Evolutionary conservation across 1,140 invertebrate species (phyloP), one percentile per base, ranked within the genome.

Genomic region (Zophobas atratus): DNA sequence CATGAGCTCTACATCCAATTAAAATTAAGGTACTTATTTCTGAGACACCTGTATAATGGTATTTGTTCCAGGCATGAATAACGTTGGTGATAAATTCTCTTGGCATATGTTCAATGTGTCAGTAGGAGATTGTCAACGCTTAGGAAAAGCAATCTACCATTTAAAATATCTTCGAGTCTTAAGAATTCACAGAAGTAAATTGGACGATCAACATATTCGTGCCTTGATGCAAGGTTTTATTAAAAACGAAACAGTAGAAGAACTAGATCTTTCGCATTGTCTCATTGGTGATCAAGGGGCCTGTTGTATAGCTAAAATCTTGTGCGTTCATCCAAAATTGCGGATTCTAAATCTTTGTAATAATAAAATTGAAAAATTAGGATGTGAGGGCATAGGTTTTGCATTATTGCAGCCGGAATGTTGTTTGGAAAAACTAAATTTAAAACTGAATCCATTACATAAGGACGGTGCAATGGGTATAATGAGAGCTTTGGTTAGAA

Each of bases 381-480:
- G 85, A 1, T 82, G 78, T 6, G 77, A 82, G 80, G 82, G 79
- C 49, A 38, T 83, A 43, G 79, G 80, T 53, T 85, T 78, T 71
- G 83, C 82, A 0, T 76, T 86, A 6, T 76, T 82, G 5, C 55
- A 79, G 51, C 46, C 75, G 6, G 75, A 73, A 32, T 83, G 77
- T 4, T 80, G 81, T n/a, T 71, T 86, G 20, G 76, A 80, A 33
- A 76, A 80, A n/a, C 70, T 87, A 20, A 82, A 86, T 73, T 71
- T 87, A 8, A 80, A 82, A 76, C 76, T 87, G 6, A 87, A 87
- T 78, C 84, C 86, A 41, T 81, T 87, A 56, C 81, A 80, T n/a
- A 81, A 84, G 49, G 77, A 82, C 1, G 86, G 87, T 1, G 79
- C 79, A 0, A 83, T 85, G 81, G 83, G 81, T 0, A 82, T 87